phyloP scores from a whole-genome alignment of 2,888 invertebrate species.

The Apodemia hepburni region DNA sequence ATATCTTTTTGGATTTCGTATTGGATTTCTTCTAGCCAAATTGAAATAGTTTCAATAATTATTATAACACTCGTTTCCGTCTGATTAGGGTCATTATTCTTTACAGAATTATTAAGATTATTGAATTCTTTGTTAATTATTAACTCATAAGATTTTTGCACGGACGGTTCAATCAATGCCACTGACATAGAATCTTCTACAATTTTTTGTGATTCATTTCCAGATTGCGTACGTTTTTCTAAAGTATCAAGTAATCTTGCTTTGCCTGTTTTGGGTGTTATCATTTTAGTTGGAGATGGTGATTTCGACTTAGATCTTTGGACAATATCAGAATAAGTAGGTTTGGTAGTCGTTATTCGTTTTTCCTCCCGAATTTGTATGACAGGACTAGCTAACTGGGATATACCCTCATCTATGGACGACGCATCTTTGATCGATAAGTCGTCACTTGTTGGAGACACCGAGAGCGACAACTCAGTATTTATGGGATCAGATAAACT shows the following conservation, averaged over 20 bases:
- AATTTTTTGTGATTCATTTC: constrained; percentile 45
- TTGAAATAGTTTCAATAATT: constrained; percentile 89
- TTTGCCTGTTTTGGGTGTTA: constrained; percentile 51
- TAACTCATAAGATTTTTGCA: constrained; percentile 64
- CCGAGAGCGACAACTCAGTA: constrained; percentile 66
- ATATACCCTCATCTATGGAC: constrained; percentile 73
- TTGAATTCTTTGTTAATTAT: constrained; percentile 82
- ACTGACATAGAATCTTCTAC: constrained; percentile 54
- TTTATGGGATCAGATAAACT: constrained; percentile 74
- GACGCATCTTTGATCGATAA: constrained; percentile 57
- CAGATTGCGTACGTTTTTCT: constrained; percentile 60
- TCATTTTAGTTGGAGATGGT: constrained; percentile 64
- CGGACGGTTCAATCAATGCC: constrained; percentile 58
- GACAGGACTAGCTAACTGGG: constrained; percentile 55
- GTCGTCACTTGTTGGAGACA: constrained; percentile 69
- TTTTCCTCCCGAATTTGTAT: constrained; percentile 38
- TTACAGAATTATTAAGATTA: constrained; percentile 79
- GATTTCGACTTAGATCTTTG: constrained; percentile 74
- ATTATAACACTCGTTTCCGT: constrained; percentile 86
- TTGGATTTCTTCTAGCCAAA: constrained; percentile 92
- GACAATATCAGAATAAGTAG: constrained; percentile 71
- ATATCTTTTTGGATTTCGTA: constrained; percentile 83
- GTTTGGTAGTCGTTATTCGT: constrained; percentile 41
- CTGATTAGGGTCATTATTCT: constrained; percentile 74
- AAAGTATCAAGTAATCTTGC: constrained; percentile 56